Conservation (phyloP, 2,888 invertebrate genomes). For the Drosophila leonis region DNA sequence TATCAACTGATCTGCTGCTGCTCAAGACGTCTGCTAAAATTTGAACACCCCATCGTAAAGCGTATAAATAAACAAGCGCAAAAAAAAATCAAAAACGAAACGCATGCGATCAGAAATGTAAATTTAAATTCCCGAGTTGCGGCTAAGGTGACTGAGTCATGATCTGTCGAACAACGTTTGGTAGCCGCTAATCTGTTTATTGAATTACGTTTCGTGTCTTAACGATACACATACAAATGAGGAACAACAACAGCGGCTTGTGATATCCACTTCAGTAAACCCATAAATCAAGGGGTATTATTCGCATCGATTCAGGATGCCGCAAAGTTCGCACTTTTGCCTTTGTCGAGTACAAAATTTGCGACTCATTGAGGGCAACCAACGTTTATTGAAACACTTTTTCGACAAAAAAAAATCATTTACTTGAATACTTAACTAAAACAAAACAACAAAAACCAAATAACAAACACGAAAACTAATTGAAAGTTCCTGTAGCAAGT, state of each 20-base stretch:
- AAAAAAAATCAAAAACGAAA: constrained; percentile 30
- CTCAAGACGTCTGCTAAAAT: neutral
- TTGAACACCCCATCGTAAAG: neutral
- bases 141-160: constrained; percentile 48
- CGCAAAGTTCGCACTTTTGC: neutral
- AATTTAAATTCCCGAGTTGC: constrained; percentile 22
- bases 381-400: neutral
- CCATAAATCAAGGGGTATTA: constrained; percentile 20
- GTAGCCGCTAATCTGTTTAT: constrained; percentile 27
- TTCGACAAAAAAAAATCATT: neutral
- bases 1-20: neutral
- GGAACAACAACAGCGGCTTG: neutral
- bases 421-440: neutral
- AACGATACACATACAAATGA: constrained; percentile 30
- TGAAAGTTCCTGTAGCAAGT: constrained; percentile 4
- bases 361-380: neutral
- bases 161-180: neutral
- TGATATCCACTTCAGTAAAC: constrained; percentile 7
- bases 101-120: constrained; percentile 20
- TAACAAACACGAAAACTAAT: constrained; percentile 4
- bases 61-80: constrained; percentile 13
- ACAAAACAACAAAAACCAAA: neutral
- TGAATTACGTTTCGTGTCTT: constrained; percentile 29
- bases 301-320: neutral
- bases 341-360: neutral